Evolutionary conservation across 2,113 vertebrate species (phyloP).

Genomic region (Budorcas taxicolor): DNA sequence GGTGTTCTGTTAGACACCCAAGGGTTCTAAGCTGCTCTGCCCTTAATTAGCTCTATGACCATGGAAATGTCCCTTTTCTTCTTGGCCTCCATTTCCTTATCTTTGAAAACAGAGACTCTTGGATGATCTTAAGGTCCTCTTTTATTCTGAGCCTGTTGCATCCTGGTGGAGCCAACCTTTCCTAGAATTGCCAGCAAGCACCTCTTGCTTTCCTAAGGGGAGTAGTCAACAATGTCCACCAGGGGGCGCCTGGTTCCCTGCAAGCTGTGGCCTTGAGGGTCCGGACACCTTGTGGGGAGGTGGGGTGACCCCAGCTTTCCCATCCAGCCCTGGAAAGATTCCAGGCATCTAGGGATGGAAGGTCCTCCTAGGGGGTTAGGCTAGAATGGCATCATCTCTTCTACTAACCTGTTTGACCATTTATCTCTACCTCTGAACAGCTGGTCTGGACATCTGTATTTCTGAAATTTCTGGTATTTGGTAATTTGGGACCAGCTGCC

Average conservation of each 20-base stretch:
- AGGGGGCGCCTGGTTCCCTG: slow-evolving; percentile 4
- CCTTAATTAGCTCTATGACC: neutral
- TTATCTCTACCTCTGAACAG: neutral
- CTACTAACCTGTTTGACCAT: neutral
- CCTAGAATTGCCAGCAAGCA: fast-evolving
- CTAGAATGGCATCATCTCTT: neutral
- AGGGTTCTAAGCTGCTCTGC: neutral
- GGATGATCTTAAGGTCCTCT: neutral
- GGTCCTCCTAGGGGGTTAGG: neutral
- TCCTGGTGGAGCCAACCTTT: neutral
- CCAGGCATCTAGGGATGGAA: neutral
- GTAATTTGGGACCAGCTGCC: neutral
- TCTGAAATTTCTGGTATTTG: neutral
- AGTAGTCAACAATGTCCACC: slow-evolving; percentile 11
- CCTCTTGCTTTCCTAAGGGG: neutral
- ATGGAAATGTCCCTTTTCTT: neutral
- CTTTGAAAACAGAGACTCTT: neutral
- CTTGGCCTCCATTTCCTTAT: neutral
- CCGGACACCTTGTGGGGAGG: neutral
- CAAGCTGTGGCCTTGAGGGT: neutral
- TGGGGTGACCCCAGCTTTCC: neutral
- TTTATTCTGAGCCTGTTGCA: neutral
- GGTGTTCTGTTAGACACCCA: fast-evolving
- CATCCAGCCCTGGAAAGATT: neutral
- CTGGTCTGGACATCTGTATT: neutral